Evolutionary conservation across 2,113 vertebrate species (phyloP).

Genomic region (Diadophis punctatus): DNA sequence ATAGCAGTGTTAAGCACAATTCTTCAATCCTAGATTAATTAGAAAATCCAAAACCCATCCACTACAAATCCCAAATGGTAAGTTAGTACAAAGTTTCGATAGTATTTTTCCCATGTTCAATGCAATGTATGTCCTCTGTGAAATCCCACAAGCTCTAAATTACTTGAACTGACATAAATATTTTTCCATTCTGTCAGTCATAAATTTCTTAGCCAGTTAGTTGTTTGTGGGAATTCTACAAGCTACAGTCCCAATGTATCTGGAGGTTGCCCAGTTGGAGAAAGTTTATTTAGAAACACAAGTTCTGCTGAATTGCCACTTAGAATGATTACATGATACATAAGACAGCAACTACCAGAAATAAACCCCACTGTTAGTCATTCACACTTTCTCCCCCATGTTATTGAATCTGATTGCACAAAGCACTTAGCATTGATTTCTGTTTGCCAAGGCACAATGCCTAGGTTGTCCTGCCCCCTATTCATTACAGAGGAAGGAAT

Average conservation of each 20-base stretch:
- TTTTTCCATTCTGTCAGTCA: not conserved
- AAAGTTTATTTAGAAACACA: not conserved
- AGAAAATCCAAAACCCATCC: not conserved
- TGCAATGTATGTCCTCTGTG: not conserved
- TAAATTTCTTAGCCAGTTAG: not conserved
- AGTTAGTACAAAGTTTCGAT: not conserved
- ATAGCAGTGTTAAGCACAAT: not conserved
- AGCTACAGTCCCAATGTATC: not conserved
- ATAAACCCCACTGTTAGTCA: constrained; percentile 29
- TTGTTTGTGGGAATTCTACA: not conserved
- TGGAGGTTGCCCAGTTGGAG: not conserved
- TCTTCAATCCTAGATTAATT: not conserved
- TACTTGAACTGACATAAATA: not conserved
- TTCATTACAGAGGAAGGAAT: constrained; percentile 20
- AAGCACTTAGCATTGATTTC: constrained; percentile 44
- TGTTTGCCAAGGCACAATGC: constrained; percentile 45
- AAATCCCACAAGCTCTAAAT: not conserved
- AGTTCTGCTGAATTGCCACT: not conserved
- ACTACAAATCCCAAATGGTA: not conserved
- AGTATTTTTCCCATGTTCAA: not conserved
- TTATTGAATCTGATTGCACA: constrained; percentile 50
- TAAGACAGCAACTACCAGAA: constrained; percentile 25
- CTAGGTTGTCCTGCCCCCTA: constrained; percentile 32
- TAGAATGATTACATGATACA: constrained; percentile 22
- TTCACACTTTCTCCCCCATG: constrained; percentile 40